Conservation (phyloP, 2,888 invertebrate genomes). For the Pammene fasciana region DNA sequence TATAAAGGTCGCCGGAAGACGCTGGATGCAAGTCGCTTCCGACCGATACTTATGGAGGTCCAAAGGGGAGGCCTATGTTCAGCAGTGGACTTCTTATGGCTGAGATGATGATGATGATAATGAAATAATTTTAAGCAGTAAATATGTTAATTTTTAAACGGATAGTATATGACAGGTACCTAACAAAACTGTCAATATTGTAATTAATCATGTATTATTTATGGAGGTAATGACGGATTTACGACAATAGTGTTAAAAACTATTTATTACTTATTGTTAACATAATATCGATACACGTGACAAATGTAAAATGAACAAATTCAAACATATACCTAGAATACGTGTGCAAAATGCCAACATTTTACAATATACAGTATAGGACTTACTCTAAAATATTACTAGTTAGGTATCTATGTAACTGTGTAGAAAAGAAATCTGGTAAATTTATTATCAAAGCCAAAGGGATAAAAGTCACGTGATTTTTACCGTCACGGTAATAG, state of each 20-base stretch:
- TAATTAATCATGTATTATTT: slow-evolving; percentile 10
- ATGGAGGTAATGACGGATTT: slow-evolving; percentile 13
- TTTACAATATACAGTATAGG: neutral
- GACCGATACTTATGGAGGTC: too few relatives aligned
- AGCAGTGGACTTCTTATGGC: too few relatives aligned
- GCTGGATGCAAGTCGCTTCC: too few relatives aligned
- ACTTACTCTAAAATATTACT: too few relatives aligned
- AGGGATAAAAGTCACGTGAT: too few relatives aligned
- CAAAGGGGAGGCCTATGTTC: too few relatives aligned
- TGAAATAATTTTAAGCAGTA: neutral
- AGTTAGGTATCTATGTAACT: too few relatives aligned
- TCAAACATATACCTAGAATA: neutral
- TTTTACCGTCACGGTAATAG: too few relatives aligned
- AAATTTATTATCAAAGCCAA: too few relatives aligned
- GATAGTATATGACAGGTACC: neutral
- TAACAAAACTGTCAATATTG: neutral
- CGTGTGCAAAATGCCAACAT: neutral
- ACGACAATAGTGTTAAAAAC: slow-evolving; percentile 15
- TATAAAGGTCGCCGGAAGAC: too few relatives aligned
- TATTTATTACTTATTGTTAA: slow-evolving; percentile 28
- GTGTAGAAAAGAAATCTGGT: too few relatives aligned
- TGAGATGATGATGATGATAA: neutral
- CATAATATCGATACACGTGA: slow-evolving; percentile 10
- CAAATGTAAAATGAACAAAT: neutral
- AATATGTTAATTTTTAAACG: neutral